A percentile compares a stretch with the other conserved stretches of the same genome.
These are phyloP conservation scores for Caracal caracal DNA, from an alignment of 2,113 vertebrate species.

Conservation along the genomic window DNA sequence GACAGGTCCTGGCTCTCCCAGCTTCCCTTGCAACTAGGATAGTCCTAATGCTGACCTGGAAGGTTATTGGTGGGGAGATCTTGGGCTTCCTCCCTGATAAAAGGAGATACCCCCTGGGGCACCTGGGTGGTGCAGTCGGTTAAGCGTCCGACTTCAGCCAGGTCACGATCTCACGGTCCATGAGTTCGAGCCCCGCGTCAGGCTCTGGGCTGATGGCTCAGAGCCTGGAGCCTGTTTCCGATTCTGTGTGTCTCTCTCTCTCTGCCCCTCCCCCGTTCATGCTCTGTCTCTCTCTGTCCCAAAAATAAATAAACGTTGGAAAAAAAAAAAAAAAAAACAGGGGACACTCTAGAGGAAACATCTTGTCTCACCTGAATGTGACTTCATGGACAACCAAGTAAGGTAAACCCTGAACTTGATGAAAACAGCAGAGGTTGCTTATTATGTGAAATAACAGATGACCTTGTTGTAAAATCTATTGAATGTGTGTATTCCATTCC, in stretches of 20 bases:
- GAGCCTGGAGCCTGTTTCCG: no score
- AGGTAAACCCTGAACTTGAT: not conserved
- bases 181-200: no score
- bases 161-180: no score
- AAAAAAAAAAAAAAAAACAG: no score
- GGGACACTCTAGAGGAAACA: not conserved
- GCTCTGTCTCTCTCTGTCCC: no score
- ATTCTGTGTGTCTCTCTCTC: no score
- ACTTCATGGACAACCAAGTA: not conserved
- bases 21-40: not conserved
- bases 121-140: no score
- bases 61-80: not conserved
- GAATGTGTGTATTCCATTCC: not conserved
- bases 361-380: not conserved
- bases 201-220: no score
- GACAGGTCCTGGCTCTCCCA: not conserved
- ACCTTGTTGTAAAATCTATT: not conserved
- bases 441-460: not conserved
- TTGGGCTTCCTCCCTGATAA: not conserved
- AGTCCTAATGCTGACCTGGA: not conserved
- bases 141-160: no score
- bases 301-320: no score
- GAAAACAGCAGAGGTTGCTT: not conserved
- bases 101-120: not conserved
- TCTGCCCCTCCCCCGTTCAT: no score